phyloP scores from a whole-genome alignment of 2,888 invertebrate species.

The Poecilus cupreus region DNA sequence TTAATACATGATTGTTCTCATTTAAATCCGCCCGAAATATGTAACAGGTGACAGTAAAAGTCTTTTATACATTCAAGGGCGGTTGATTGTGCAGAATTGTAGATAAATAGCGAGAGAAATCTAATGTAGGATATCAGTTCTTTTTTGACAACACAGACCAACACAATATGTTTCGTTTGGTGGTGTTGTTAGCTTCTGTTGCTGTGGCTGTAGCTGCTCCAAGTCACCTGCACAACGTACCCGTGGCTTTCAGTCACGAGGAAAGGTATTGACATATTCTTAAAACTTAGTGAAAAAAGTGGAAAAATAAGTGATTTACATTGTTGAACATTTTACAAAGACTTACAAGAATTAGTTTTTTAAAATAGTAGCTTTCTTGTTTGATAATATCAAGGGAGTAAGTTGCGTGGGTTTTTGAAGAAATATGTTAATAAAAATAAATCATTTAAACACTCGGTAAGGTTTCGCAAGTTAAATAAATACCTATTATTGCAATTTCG shows the following conservation, averaged over 20 bases:
- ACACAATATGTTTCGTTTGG: slow-evolving; percentile 17
- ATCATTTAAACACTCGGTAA: no score
- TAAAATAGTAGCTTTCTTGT: no score
- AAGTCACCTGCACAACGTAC: background rate
- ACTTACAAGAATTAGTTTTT: no score
- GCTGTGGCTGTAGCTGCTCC: slow-evolving; percentile 33
- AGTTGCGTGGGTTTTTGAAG: no score
- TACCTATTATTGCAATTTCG: no score
- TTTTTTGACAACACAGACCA: slow-evolving; percentile 35
- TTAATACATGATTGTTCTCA: background rate
- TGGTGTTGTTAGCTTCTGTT: slow-evolving; percentile 27
- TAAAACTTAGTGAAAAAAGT: no score
- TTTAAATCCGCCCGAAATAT: slow-evolving; percentile 1
- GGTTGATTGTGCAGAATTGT: background rate
- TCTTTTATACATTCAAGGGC: background rate
- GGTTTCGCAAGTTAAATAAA: no score
- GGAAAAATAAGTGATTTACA: no score
- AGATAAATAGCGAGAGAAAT: slow-evolving; percentile 10
- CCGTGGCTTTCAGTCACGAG: background rate
- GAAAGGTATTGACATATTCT: background rate
- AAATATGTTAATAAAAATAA: no score
- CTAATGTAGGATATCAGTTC: background rate
- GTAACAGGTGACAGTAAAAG: slow-evolving; percentile 35
- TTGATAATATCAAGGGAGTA: no score
- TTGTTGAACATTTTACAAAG: no score